These are phyloP conservation scores for Leucozona laternaria DNA, from an alignment of 2,888 invertebrate species.

Conservation along the genomic window DNA sequence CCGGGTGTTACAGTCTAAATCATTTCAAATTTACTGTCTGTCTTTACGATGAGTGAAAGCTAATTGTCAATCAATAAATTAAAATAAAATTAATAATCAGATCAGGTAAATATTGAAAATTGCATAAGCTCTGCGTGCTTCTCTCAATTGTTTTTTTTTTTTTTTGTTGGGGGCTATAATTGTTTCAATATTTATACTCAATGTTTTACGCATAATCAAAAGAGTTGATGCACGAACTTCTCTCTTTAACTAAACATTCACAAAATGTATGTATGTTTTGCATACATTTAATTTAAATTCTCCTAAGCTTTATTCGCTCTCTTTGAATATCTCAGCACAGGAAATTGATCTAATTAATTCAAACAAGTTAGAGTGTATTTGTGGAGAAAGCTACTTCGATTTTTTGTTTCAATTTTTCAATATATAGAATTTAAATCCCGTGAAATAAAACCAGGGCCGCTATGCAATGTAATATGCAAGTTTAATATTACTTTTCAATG, in stretches of 20 bases:
- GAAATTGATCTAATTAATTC: slow-evolving; percentile 15
- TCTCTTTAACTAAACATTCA: not conserved
- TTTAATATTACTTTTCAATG: slow-evolving; percentile 2
- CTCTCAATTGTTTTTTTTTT: not conserved
- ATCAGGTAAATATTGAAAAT: slow-evolving; percentile 1
- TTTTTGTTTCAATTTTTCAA: not conserved
- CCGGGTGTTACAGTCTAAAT: not conserved
- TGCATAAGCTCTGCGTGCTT: not conserved
- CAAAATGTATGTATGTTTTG: too few species aligned
- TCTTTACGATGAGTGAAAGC: slow-evolving; percentile 40
- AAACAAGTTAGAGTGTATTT: slow-evolving; percentile 43
- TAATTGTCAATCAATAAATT: slow-evolving; percentile 7
- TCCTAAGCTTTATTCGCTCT: not conserved
- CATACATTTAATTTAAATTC: slow-evolving; percentile 43
- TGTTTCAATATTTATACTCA: not conserved
- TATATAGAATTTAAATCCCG: slow-evolving; percentile 9
- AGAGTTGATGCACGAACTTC: not conserved
- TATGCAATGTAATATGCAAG: slow-evolving; percentile 37
- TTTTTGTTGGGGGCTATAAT: not conserved
- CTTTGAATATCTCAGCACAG: not conserved
- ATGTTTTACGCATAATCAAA: not conserved
- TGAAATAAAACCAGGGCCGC: slow-evolving; percentile 6
- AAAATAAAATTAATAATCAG: slow-evolving; percentile 4
- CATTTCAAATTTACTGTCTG: not conserved
- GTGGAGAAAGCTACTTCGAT: slow-evolving; percentile 46